Conservation (phyloP, 2,113 vertebrate genomes). For the human (Homo sapiens) region GRCh38 chr2:120360501-120361000, state of each 20-base stretch:
- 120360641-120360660: neutral
- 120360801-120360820: neutral
- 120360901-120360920: too few species aligned
- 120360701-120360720: neutral
- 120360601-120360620: neutral
- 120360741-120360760: neutral
- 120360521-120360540: neutral
- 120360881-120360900: neutral
- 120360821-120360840: neutral
- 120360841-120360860: neutral
- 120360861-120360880: too few species aligned
- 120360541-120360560: neutral
- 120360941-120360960: neutral
- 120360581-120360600: neutral
- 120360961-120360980: fast-evolving
- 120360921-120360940: neutral
- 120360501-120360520: neutral
- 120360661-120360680: neutral
- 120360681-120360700: neutral
- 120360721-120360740: neutral
- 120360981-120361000: neutral
- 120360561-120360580: slow-evolving; percentile 8
- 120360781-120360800: neutral
- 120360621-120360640: neutral
- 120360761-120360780: neutral